Base-by-base conservation (phyloP, 1,140 invertebrate genomes). In the Brachionus plicatilis region DNA sequence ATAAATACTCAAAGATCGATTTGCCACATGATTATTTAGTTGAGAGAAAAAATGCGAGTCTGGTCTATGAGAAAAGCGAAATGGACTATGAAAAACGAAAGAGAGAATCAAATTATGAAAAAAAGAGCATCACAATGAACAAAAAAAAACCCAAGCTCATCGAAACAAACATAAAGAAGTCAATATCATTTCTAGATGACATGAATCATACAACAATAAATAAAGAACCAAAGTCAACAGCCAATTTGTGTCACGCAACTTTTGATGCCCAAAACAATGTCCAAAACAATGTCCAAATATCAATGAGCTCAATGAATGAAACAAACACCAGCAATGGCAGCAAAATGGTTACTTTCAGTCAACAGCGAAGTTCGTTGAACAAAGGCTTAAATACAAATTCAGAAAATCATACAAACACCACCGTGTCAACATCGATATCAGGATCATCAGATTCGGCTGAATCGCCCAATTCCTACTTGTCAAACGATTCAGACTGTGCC, bases 391-490 rank as follows among this genome's bases (percentile, higher is more conserved):
- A 27, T 29, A 45, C n/a, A 41, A 43, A 24, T 68, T 65, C 43
- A 20, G 79, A 82, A 17, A 65, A 43, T 41, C 65, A 60, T 14
- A 82, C 65, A 7, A 68, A 68, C 37, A 68, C 79, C 5, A 82
- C 53, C 1, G 50, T 82, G 12, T 65, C 79, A 12, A 82, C 79
- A 82, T 82, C 79, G 9, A 37, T 50, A 24, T 76, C 72, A 29
- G 33, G 43, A 24, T 76, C 79, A 3, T 65, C 79, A 12, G 65
- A 27, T 47, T 82, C 79, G 27, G n/a, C 50, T 17, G n/a, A 17
- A 11, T 65, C 53, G 11, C 65, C 79, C 2, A 82, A 20, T 14
- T n/a, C 33, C 8, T 24, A 82, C 20, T 72, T 43, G 9, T 68
- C 65, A 29, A 65, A 80, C 14, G 79, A 65, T 33, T 82, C 79